These are phyloP conservation scores for Cyrtorhinus lividipennis DNA, from an alignment of 1,140 invertebrate genomes.

Conservation along the genomic window DNA sequence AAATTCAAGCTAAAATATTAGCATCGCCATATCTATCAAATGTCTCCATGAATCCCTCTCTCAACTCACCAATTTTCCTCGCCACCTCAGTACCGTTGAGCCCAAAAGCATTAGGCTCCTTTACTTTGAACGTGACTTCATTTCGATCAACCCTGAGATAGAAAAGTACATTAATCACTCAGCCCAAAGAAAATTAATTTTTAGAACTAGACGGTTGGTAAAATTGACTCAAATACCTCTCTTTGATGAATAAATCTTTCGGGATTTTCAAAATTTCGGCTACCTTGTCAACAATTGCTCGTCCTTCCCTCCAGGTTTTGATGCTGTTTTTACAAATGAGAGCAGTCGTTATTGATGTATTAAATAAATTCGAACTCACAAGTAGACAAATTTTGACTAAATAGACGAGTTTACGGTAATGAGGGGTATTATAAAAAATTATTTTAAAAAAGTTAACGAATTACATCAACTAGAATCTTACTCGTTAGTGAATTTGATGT, in stretches of 20 bases:
- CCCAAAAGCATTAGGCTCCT: slow-evolving; percentile 44
- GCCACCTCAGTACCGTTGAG: slow-evolving; percentile 58
- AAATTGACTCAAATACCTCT: no score
- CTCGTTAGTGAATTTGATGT: slow-evolving; percentile 48
- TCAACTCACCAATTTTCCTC: slow-evolving; percentile 50
- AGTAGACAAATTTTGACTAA: no score
- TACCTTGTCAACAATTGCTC: slow-evolving; percentile 27
- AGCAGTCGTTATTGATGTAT: no score
- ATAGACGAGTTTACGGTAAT: no score
- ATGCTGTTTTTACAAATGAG: slow-evolving; percentile 29
- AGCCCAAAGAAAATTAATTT: not conserved
- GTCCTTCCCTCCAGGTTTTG: slow-evolving; percentile 34
- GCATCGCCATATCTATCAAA: no score
- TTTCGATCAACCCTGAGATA: slow-evolving; percentile 47
- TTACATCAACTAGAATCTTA: slow-evolving; percentile 30
- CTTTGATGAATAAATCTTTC: slow-evolving; percentile 31
- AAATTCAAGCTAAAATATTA: slow-evolving; percentile 25
- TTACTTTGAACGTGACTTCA: slow-evolving; percentile 71
- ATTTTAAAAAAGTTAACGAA: no score
- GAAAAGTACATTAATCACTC: slow-evolving; percentile 16
- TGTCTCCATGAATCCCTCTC: not conserved
- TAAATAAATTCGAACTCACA: no score
- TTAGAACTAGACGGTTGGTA: not conserved
- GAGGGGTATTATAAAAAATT: no score
- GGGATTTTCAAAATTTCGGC: slow-evolving; percentile 26